Base-by-base conservation (phyloP, 2,888 invertebrate species). In the Platynereis dumerilii region DNA sequence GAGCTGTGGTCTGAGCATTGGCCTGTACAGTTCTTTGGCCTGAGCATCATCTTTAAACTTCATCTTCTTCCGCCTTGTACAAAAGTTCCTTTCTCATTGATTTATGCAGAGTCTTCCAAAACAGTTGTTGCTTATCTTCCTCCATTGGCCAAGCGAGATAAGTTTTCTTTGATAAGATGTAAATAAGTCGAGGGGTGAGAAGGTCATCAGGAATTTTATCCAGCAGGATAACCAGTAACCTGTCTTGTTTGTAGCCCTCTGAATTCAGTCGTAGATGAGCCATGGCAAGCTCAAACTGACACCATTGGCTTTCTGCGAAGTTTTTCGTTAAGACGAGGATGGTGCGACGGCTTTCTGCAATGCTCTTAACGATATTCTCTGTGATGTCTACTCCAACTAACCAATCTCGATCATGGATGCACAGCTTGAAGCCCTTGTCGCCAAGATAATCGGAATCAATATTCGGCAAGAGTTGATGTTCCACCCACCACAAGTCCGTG, bases 361-460 rank as follows among this genome's bases (percentile, higher is more conserved):
- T 90, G 74, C 89, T 88, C 0, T 88, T 87, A 0, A 90, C 87
- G 69, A 91, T 91, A 72, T 91, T 91, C 76, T 91, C 90, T 68
- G 90, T 79, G 65, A 91, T 90, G 2, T 89, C 87, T 0, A 88
- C 84, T 0, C 91, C 91, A n/a, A 89, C 88, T 87, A 89, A 87
- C 78, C 91, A 91, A 75, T 91, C 91, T 54, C 91, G 85, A 76
- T 90, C 90, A 70, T 91, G 91, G 2, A 91, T 82, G 73, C 91
- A 91, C 0, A 90, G 87, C 56, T 87, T 88, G 70, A 89, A 84
- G 7, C 26, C 52, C 34, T 34, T 12, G 34, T 5, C 5, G 26
- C 70, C 68, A 7, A 20, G 48, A 48, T 48, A 48, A 17, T 87
- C 85, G 26, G 20, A 24, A 0, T 91, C 91, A 10, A 91, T 83